A percentile compares a stretch with the other conserved stretches of the same genome.
phyloP scores from a whole-genome alignment of 2,888 invertebrate genomes.

The Tachina lurida region DNA sequence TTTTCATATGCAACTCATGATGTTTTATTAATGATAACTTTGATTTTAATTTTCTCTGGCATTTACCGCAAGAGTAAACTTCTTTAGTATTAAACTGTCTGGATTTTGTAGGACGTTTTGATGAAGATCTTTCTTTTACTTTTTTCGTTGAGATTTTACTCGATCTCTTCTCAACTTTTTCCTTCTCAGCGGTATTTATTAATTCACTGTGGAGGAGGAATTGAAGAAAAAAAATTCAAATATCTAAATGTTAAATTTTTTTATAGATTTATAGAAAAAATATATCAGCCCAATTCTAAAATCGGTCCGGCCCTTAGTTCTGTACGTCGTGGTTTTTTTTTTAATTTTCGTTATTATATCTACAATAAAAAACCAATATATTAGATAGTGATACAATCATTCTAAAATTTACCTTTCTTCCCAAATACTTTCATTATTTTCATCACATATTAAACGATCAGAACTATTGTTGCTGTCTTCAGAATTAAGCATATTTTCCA shows the following conservation, averaged over 20 bases:
- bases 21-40: constrained; percentile 55
- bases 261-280: too few species aligned
- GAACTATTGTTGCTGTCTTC: constrained; percentile 2
- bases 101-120: constrained; percentile 12
- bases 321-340: too few species aligned
- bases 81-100: not conserved
- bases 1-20: constrained; percentile 49
- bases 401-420: constrained; percentile 20
- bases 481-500: not conserved
- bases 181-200: not conserved
- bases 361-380: not conserved
- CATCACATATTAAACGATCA: constrained; percentile 12
- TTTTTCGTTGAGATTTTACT: not conserved
- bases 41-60: constrained; percentile 51
- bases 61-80: constrained; percentile 50
- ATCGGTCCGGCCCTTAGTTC: too few species aligned
- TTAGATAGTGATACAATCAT: not conserved
- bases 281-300: too few species aligned
- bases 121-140: constrained; percentile 1
- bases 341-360: too few species aligned
- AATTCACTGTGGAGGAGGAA: constrained; percentile 11
- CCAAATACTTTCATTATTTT: constrained; percentile 11
- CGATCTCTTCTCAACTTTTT: not conserved
- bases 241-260: not conserved
- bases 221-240: not conserved